Evolutionary conservation across 2,888 invertebrate genomes (phyloP).

Genomic region (Leptopilina syphax): DNA sequence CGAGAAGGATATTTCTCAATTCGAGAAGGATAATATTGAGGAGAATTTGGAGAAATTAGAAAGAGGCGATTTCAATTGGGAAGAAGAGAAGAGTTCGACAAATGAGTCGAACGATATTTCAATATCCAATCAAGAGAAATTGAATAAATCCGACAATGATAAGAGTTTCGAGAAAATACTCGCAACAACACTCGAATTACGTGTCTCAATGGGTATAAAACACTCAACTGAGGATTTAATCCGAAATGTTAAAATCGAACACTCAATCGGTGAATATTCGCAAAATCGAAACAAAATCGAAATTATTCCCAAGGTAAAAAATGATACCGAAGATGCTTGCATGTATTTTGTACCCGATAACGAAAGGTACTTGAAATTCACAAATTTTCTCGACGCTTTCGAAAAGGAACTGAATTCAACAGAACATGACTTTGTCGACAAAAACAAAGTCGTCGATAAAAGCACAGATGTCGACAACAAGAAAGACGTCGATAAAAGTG

Average conservation of each 20-base stretch:
- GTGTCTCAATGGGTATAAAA: conserved; percentile 22
- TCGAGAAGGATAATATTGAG: conserved; percentile 28
- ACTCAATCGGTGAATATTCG: background rate
- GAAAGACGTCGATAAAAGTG: too few species aligned
- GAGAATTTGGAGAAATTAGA: conserved; percentile 32
- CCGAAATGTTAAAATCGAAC: conserved; percentile 17
- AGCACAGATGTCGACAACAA: too few species aligned
- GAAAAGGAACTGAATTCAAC: background rate
- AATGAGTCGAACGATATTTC: background rate
- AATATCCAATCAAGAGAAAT: background rate
- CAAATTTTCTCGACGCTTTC: conserved; percentile 60
- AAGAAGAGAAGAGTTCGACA: background rate
- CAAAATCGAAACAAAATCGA: background rate
- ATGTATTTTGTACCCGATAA: conserved; percentile 67
- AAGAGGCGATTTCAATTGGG: background rate
- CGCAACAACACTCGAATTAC: conserved; percentile 3
- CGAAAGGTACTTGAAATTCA: conserved; percentile 63
- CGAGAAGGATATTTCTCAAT: background rate
- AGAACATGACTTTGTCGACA: too few species aligned
- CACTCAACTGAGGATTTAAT: conserved; percentile 3
- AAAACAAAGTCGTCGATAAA: too few species aligned
- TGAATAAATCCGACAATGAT: background rate
- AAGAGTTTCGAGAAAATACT: background rate
- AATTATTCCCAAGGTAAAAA: background rate
- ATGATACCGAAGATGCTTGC: conserved; percentile 63